Evolutionary conservation across 2,113 vertebrate species (phyloP).

Genomic region (Paradisaea rubra): DNA sequence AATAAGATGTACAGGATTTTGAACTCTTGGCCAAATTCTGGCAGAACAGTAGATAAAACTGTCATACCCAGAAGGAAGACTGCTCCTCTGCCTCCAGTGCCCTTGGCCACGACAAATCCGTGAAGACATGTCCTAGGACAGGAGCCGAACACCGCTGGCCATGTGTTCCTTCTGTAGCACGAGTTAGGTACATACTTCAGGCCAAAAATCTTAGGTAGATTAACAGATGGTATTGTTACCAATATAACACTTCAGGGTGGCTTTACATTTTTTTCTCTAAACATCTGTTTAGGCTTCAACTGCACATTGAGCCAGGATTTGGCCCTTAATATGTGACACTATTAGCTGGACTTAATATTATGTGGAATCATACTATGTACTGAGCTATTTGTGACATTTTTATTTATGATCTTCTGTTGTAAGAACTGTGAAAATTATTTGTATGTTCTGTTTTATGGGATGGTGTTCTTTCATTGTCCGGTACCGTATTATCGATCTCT

Average conservation of each 20-base stretch:
- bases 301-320: slow-evolving; percentile 37
- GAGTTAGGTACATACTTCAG: neutral
- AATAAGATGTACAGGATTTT: slow-evolving; percentile 47
- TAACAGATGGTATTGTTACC: neutral
- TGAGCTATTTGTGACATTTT: slow-evolving; percentile 26
- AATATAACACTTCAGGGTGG: neutral
- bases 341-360: slow-evolving; percentile 37
- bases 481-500: neutral
- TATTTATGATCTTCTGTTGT: slow-evolving; percentile 30
- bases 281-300: neutral
- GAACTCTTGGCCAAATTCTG: slow-evolving; percentile 31
- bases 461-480: slow-evolving; percentile 17
- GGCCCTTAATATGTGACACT: slow-evolving; percentile 5
- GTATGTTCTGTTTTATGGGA: slow-evolving; percentile 29
- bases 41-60: neutral
- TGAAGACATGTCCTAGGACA: neutral
- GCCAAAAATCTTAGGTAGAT: neutral
- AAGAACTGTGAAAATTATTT: slow-evolving; percentile 55
- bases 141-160: neutral
- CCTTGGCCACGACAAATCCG: neutral
- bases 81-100: neutral
- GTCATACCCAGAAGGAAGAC: neutral
- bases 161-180: neutral
- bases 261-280: neutral
- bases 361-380: slow-evolving; percentile 17